Base-by-base conservation (phyloP, 2,888 invertebrate genomes). In the Drosophila prostipennis region DNA sequence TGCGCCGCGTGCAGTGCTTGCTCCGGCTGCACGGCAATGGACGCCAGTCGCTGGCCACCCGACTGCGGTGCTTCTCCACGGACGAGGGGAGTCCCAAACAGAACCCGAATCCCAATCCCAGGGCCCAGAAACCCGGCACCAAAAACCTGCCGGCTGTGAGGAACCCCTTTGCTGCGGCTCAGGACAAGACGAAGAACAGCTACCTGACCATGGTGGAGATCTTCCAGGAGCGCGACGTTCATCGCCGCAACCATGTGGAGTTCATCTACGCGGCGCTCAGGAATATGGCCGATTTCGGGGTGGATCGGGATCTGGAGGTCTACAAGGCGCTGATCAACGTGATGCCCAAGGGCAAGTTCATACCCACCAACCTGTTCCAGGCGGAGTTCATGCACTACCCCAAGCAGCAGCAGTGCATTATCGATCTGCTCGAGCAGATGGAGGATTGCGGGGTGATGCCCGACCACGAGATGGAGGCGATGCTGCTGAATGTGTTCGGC, bases 321-420 rank as follows among this genome's bases (percentile, higher is more conserved):
- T 99, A 99, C 90, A 99, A 97, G 91, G 94, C 95, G 19, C 89
- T 99, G 52, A 92, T 98, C 40, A 95, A 98, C 89, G 94, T 98
- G 42, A 93, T 99, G 91, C 98, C 98, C 0, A 96, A 98, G 92
- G 97, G 97, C 45, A 96, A 94, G 91, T 96, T 98, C 92, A 94
- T 98, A 74, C 95, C 99, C 0, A 92, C 92, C 37, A 98, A 96
- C 90, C 92, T 95, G 45, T 95, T 97, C 91, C 97, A 98, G 93
- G 94, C 95, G 0, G 97, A 98, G 91, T 96, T 98, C 84, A 94
- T 96, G 94, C 98, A 98, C 91, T 99, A 96, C 93, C 98, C 98
- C 0, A 97, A 97, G 90, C 99, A 99, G 89, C 99, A 99, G 88
- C 96, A 98, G 74, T 97, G 98, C 92, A 96, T 96, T 40, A 94